phyloP scores from a whole-genome alignment of 2,888 invertebrate species.

The Hydrotaea diabolus region DNA sequence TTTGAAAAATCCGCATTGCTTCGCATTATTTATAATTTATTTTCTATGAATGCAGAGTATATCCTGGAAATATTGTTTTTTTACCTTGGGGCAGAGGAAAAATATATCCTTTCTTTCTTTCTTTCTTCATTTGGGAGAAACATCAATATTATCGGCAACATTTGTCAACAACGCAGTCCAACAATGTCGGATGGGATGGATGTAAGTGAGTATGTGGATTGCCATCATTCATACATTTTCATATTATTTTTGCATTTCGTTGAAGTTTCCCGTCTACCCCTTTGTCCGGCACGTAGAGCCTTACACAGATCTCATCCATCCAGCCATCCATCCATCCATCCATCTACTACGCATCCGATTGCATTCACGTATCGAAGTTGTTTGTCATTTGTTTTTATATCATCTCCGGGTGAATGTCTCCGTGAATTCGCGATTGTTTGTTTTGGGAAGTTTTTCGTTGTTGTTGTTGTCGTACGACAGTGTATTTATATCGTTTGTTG shows the following conservation, averaged over 20 bases:
- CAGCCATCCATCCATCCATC: neutral
- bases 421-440: constrained; percentile 39
- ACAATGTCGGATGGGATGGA: neutral
- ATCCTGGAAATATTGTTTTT: constrained; percentile 56
- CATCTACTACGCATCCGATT: neutral
- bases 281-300: constrained; percentile 25
- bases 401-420: constrained; percentile 47
- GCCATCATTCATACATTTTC: constrained; percentile 37
- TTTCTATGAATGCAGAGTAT: constrained; percentile 34
- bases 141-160: no score
- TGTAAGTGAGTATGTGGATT: constrained; percentile 9
- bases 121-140: constrained; percentile 8
- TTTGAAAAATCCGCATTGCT: neutral
- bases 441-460: neutral
- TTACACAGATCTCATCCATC: neutral
- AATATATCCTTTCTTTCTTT: constrained; percentile 12
- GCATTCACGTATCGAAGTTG: constrained; percentile 44
- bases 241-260: constrained; percentile 55
- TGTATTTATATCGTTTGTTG: constrained; percentile 38
- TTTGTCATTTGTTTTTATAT: constrained; percentile 56
- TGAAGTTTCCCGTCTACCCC: constrained; percentile 31
- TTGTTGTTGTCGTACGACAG: neutral
- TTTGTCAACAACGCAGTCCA: constrained; percentile 18
- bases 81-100: constrained; percentile 54
- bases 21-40: constrained; percentile 21